These are phyloP conservation scores for Dicrostonyx torquatus DNA, from an alignment of 2,797 vertebrate genomes.

Conservation along the genomic window DNA sequence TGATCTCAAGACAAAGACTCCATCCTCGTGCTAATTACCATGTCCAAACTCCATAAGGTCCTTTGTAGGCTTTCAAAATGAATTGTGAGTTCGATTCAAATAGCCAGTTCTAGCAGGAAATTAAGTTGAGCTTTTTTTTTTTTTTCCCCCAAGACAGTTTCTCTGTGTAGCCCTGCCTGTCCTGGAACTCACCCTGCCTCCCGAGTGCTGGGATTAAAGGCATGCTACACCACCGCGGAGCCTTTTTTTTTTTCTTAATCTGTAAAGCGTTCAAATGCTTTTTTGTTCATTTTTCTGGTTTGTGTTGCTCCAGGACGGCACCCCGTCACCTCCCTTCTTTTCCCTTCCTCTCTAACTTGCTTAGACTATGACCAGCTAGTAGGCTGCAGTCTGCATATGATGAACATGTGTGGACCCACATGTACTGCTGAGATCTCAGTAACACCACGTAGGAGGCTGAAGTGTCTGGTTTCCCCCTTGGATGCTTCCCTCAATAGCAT, in stretches of 20 bases:
- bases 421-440: not conserved
- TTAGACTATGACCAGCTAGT: not conserved
- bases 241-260: conserved; percentile 17
- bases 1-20: not conserved
- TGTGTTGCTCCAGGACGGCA: not conserved
- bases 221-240: not conserved
- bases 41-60: not conserved
- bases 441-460: not conserved
- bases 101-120: not conserved
- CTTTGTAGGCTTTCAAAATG: not conserved
- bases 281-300: conserved; percentile 29
- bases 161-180: not conserved
- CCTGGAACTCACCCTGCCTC: not conserved
- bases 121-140: not conserved
- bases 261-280: conserved; percentile 19
- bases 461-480: not conserved
- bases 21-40: not conserved
- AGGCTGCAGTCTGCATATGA: not conserved
- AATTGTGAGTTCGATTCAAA: not conserved
- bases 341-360: not conserved
- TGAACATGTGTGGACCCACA: not conserved
- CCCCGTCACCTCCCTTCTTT: not conserved
- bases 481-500: not conserved
- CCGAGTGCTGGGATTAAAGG: not conserved
- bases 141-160: not conserved